phyloP scores from a whole-genome alignment of 2,113 vertebrate genomes.

The Cottus gobio region DNA sequence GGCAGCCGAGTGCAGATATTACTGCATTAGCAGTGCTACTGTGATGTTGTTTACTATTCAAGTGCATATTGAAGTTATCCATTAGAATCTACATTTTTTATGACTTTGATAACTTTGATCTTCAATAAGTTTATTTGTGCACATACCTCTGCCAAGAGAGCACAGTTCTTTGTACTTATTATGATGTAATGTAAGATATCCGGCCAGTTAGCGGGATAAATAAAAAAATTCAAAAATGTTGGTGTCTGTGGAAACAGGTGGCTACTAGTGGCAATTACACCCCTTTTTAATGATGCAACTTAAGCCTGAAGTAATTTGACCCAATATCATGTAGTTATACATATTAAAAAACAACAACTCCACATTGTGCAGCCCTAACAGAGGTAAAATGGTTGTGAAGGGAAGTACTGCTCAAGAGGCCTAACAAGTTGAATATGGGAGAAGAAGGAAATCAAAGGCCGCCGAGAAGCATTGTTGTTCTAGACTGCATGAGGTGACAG shows the following conservation, averaged over 20 bases:
- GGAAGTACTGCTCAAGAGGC: conserved; percentile 16
- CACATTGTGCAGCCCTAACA: neutral
- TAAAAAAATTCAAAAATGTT: too few species aligned
- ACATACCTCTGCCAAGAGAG: too few species aligned
- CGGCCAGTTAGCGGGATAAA: neutral
- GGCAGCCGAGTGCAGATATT: neutral
- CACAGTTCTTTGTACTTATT: neutral
- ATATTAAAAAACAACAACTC: neutral
- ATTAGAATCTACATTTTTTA: neutral
- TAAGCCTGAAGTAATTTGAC: too few species aligned
- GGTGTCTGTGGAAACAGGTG: too few species aligned
- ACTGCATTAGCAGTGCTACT: neutral
- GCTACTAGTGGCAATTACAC: too few species aligned
- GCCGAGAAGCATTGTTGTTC: too few species aligned
- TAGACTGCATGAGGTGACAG: conserved; percentile 19
- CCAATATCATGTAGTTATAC: too few species aligned
- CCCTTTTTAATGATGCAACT: too few species aligned
- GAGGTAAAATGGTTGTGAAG: conserved; percentile 19
- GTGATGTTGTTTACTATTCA: neutral
- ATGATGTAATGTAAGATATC: conserved; percentile 3
- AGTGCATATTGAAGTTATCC: neutral
- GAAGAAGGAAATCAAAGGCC: conserved; percentile 46
- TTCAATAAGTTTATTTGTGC: too few species aligned
- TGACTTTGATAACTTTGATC: neutral
- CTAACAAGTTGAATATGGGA: conserved; percentile 38